These are phyloP conservation scores for Drosophila basisetae DNA, from an alignment of 2,888 invertebrate genomes.

Conservation along the genomic window DNA sequence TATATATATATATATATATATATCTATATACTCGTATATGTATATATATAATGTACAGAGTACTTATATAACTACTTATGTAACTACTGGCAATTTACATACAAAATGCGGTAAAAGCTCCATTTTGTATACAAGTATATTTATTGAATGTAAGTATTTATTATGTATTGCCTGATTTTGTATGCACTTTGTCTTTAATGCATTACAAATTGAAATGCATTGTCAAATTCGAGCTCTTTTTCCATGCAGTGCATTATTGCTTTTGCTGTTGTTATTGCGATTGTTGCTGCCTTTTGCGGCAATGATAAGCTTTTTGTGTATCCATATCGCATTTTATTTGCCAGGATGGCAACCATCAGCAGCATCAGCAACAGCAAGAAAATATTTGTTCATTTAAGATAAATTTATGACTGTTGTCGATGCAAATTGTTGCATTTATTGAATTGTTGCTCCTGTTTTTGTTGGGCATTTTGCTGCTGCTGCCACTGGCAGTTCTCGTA, in stretches of 20 bases:
- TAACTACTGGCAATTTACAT: conserved; percentile 20
- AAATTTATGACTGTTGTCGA: conserved; percentile 78
- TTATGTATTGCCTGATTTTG: conserved; percentile 48
- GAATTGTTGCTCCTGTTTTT: conserved; percentile 59
- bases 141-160: conserved; percentile 32
- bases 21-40: neutral
- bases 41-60: neutral
- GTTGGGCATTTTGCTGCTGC: conserved; percentile 26
- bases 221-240: conserved; percentile 51
- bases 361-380: conserved; percentile 62
- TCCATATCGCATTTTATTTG: conserved; percentile 69
- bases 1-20: neutral
- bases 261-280: conserved; percentile 22
- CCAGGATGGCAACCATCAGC: conserved; percentile 45
- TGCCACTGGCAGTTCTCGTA: conserved; percentile 55
- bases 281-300: conserved; percentile 67
- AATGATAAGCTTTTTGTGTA: conserved; percentile 69
- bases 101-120: neutral
- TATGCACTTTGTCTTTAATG: conserved; percentile 65
- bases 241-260: conserved; percentile 43
- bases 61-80: neutral
- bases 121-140: neutral
- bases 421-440: conserved; percentile 79
- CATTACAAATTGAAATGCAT: conserved; percentile 75
- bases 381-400: conserved; percentile 80